Evolutionary conservation across 2,888 invertebrate species (phyloP).

Genomic region (Cylloceria caligata): DNA sequence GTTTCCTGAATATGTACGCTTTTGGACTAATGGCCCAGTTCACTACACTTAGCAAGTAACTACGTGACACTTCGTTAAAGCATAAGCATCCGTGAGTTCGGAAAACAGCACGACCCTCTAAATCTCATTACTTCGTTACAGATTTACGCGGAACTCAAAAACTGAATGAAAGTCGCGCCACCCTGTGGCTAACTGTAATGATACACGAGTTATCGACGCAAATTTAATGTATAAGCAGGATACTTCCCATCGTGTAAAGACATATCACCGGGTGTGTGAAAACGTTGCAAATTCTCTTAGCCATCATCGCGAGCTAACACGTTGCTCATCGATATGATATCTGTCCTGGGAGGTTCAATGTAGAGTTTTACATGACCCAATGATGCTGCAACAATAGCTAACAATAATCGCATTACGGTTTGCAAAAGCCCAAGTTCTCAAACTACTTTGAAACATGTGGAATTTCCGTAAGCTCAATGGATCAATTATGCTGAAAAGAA

Average conservation of each 20-base stretch:
- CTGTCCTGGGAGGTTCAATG: not conserved
- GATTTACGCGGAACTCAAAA: not conserved
- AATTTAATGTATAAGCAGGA: not conserved
- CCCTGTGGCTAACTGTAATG: no score
- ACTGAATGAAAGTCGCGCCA: no score
- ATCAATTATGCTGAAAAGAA: conserved; percentile 9
- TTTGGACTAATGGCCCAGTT: not conserved
- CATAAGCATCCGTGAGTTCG: not conserved
- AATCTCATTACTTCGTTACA: not conserved
- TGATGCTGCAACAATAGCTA: not conserved
- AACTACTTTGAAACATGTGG: not conserved
- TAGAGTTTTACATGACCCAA: not conserved
- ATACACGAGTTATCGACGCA: not conserved
- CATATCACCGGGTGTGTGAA: not conserved
- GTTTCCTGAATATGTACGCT: conserved; percentile 27
- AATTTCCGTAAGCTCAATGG: not conserved
- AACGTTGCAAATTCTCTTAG: not conserved
- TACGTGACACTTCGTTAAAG: not conserved
- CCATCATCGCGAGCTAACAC: not conserved
- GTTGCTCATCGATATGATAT: not conserved
- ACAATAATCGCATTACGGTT: not conserved
- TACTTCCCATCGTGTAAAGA: not conserved
- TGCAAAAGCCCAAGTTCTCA: not conserved
- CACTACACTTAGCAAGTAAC: not conserved
- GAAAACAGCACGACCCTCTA: not conserved